These are phyloP conservation scores for Mus minutoides DNA, from an alignment of 2,797 vertebrate genomes.

Conservation along the genomic window DNA sequence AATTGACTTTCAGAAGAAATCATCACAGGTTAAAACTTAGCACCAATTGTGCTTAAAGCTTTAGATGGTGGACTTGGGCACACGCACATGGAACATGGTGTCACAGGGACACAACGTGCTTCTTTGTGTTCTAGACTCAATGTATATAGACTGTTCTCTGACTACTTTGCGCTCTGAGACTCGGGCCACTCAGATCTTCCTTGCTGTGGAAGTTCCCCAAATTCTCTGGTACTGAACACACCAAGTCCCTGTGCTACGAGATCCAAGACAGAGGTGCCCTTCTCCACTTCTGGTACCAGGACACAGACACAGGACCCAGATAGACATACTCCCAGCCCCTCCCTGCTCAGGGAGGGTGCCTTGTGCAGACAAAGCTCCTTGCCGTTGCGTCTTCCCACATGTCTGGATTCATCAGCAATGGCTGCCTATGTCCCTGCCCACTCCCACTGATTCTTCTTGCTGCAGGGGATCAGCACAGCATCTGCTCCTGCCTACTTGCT, in stretches of 20 bases:
- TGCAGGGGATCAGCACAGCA: neutral
- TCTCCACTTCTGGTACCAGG: neutral
- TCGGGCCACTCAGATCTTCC: neutral
- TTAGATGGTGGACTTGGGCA: neutral
- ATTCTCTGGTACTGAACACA: neutral
- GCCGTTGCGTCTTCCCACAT: rapidly evolving
- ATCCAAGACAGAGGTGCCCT: neutral
- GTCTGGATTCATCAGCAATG: neutral
- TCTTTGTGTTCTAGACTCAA: neutral
- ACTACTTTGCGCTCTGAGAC: neutral
- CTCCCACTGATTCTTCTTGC: too few relatives aligned
- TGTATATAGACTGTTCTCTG: neutral
- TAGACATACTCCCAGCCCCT: neutral
- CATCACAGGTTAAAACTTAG: neutral
- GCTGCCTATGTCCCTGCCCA: neutral
- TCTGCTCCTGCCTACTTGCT: neutral
- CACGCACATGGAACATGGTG: neutral
- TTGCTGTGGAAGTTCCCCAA: neutral
- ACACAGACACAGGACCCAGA: neutral
- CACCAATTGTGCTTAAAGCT: neutral
- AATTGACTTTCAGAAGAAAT: too few relatives aligned
- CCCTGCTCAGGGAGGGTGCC: too few relatives aligned
- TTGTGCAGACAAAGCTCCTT: neutral
- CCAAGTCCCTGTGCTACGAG: neutral
- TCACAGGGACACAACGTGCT: neutral